Evolutionary conservation across 2,113 vertebrate genomes (phyloP), one percentile per base, ranked within the genome.

Genomic region (Tyto alba): DNA sequence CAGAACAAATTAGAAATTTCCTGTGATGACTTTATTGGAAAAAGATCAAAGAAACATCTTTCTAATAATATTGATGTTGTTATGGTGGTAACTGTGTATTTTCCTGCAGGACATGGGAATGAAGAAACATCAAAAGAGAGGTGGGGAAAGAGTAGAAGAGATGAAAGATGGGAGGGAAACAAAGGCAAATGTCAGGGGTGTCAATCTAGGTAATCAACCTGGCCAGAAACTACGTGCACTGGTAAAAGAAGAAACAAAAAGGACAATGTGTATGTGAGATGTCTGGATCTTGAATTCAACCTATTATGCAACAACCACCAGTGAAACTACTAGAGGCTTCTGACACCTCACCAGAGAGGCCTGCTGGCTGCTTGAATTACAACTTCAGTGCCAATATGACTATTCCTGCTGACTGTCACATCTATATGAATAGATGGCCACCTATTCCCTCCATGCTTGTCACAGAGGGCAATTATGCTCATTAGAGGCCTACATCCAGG

Each of bases 1-100:
- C 87, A 87, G 86, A 95, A 92, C 30, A 95, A 89, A 67, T 82
- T 56, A 93, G 53, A 95, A 85, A 82, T 76, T 92, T 96, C 40
- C 53, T 84, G 29, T 71, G 64, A 91, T 84, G 21, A 56, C 45
- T 85, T 90, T 34, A 92, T 48, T 69, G 81, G 82, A 88, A 94
- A 95, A 75, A 76, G 19, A 92, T 81, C 60, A 95, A 95, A 78
- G 52, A 84, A 66, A 73, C 9, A 91, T 79, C 63, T 82, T 50
- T 79, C 41, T 93, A 87, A 74, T 48, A 72, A 80, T 74, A 85
- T n/a, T 72, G 84, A 94, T 88, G 50, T 14, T 88, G n/a, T 71
- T 94, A 64, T 29, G 29, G 50, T 75, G 47, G 18, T 25, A 93
- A 90, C 74, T 79, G 27, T 38, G 48, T 59, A 16, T n/a, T 89